Evolutionary conservation across 1,140 invertebrate genomes (phyloP).

Genomic region (Penaeus indicus): DNA sequence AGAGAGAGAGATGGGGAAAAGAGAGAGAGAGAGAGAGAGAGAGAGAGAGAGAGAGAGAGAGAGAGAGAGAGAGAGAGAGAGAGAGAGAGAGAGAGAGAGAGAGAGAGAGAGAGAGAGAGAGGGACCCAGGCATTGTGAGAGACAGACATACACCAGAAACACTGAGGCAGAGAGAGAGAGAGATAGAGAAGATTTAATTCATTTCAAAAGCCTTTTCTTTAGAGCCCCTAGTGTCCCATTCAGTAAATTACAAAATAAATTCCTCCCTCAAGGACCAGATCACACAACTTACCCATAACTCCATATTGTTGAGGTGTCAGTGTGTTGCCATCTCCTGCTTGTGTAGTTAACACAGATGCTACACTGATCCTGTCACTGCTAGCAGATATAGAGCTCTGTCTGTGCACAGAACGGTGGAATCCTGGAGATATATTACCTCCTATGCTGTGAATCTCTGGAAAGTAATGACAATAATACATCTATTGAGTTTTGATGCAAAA

Average conservation of each 20-base stretch:
- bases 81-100: neutral
- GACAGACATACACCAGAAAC: neutral
- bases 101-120: too few relatives aligned
- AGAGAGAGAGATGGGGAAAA: too few relatives aligned
- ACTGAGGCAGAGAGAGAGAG: slow-evolving; percentile 23
- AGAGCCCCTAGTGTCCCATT: too few relatives aligned
- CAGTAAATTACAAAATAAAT: too few relatives aligned
- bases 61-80: too few relatives aligned
- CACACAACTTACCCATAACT: slow-evolving; percentile 53
- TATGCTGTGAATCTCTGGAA: slow-evolving; percentile 51
- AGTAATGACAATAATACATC: neutral
- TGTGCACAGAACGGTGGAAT: slow-evolving; percentile 50
- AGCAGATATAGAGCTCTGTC: slow-evolving; percentile 41
- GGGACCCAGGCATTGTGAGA: neutral
- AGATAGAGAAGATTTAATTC: neutral
- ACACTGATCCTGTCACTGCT: slow-evolving; percentile 49
- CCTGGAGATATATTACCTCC: slow-evolving; percentile 53
- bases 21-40: too few relatives aligned
- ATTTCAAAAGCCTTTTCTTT: neutral
- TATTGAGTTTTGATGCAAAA: too few relatives aligned
- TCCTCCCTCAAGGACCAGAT: neutral
- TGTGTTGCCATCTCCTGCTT: slow-evolving; percentile 18
- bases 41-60: too few relatives aligned
- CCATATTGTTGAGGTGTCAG: slow-evolving; percentile 56
- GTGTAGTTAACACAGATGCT: slow-evolving; percentile 33